Conservation (phyloP, 1,140 invertebrate species). For the Apis cerana region DNA sequence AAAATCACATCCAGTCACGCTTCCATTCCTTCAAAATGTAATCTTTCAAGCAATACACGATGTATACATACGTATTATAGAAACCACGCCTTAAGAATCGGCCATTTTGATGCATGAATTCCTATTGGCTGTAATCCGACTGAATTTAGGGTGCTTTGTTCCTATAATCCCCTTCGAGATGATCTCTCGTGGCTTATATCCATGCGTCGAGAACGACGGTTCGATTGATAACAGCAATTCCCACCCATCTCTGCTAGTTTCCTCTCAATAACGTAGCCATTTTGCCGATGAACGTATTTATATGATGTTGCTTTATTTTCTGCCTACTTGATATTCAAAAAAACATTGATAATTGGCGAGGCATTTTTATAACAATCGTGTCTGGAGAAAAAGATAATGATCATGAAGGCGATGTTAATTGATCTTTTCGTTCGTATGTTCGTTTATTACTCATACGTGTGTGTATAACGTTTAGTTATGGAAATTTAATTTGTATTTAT, state of each 20-base stretch:
- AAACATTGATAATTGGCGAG: too few species aligned
- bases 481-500: too few species aligned
- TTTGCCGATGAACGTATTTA: not conserved
- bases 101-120: constrained; percentile 65
- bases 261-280: not conserved
- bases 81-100: constrained; percentile 65
- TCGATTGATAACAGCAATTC: not conserved
- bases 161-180: constrained; percentile 13
- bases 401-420: not conserved
- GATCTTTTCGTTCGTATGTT: too few species aligned
- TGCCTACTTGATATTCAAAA: not conserved
- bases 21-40: too few species aligned
- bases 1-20: too few species aligned
- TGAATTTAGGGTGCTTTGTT: constrained; percentile 44
- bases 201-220: not conserved
- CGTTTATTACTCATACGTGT: too few species aligned
- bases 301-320: not conserved
- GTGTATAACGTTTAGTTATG: too few species aligned
- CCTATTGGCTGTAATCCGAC: constrained; percentile 47
- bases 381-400: too few species aligned
- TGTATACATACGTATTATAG: constrained; percentile 4
- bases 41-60: too few species aligned
- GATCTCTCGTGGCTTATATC: not conserved
- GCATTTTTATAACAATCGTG: not conserved
- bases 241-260: not conserved